phyloP scores from a whole-genome alignment of 2,888 invertebrate genomes.

The Napeogenes sylphis region DNA sequence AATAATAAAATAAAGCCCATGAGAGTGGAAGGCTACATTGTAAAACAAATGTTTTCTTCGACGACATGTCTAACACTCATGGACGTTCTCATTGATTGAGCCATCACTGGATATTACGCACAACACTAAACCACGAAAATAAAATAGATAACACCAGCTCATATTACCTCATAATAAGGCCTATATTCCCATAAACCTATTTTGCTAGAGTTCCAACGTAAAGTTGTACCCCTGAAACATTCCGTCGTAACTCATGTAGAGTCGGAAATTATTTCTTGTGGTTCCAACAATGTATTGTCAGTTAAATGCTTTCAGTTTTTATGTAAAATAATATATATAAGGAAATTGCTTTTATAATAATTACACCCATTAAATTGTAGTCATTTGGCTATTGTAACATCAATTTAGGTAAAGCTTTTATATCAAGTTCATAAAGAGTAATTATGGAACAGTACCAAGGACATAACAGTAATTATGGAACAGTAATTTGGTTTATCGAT shows the following conservation, averaged over 20 bases:
- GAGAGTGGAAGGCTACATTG: conserved; percentile 53
- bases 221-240: conserved; percentile 51
- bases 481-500: conserved; percentile 35
- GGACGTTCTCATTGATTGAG: conserved; percentile 67
- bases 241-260: conserved; percentile 67
- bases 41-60: conserved; percentile 66
- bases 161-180: conserved; percentile 27
- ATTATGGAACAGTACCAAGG: no score
- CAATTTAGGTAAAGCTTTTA: background rate
- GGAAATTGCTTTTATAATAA: conserved; percentile 38
- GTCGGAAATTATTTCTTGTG: conserved; percentile 72
- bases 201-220: conserved; percentile 18
- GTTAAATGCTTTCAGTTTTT: conserved; percentile 59
- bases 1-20: conserved; percentile 25
- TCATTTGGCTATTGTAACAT: background rate
- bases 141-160: conserved; percentile 13
- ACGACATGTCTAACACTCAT: conserved; percentile 61
- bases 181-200: conserved; percentile 18
- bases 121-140: conserved; percentile 29
- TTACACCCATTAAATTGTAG: conserved; percentile 13
- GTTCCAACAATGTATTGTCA: conserved; percentile 64
- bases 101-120: conserved; percentile 62
- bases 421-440: background rate
- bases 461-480: background rate
- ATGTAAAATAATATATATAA: conserved; percentile 47